Percentiles rank a stretch among this genome's conserved stretches.
Evolutionary conservation across 2,797 vertebrate genomes (phyloP).

Genomic region (Pantherophis vulpinus): DNA sequence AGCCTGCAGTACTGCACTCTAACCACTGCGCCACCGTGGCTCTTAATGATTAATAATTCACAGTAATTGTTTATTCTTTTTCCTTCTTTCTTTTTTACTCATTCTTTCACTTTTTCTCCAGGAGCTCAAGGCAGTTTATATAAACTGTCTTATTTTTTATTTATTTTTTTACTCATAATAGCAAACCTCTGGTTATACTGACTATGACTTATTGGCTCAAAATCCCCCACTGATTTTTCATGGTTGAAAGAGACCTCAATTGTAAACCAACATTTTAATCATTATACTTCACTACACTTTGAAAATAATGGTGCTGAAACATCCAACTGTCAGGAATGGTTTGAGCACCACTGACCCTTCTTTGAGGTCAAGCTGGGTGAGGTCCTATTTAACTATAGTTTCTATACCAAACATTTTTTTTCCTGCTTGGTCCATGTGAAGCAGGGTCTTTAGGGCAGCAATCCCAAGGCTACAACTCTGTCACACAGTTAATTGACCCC

Average conservation of each 20-base stretch:
- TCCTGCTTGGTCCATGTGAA: background rate
- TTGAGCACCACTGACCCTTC: background rate
- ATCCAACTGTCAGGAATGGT: background rate
- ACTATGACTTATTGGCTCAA: background rate
- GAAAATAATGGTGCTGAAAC: background rate
- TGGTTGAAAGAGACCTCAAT: background rate
- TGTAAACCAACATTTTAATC: background rate
- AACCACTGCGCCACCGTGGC: too few relatives aligned
- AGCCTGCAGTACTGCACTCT: too few relatives aligned
- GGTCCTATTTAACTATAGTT: background rate
- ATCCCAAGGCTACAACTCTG: background rate
- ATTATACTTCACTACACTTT: background rate
- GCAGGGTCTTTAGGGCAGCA: background rate
- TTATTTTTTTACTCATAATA: background rate
- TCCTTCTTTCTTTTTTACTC: background rate
- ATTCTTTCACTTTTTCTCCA: background rate
- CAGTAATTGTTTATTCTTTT: background rate
- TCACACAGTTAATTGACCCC: slow-evolving; percentile 10
- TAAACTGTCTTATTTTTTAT: too few relatives aligned
- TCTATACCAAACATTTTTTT: background rate
- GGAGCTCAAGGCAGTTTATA: background rate
- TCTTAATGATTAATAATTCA: background rate
- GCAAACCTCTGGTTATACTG: background rate
- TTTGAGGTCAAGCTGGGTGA: background rate
- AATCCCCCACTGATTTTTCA: background rate